A percentile compares a stretch with the other conserved stretches of the same genome.
These are phyloP conservation scores for Ips typographus DNA, from an alignment of 1,140 invertebrate species.

Conservation along the genomic window DNA sequence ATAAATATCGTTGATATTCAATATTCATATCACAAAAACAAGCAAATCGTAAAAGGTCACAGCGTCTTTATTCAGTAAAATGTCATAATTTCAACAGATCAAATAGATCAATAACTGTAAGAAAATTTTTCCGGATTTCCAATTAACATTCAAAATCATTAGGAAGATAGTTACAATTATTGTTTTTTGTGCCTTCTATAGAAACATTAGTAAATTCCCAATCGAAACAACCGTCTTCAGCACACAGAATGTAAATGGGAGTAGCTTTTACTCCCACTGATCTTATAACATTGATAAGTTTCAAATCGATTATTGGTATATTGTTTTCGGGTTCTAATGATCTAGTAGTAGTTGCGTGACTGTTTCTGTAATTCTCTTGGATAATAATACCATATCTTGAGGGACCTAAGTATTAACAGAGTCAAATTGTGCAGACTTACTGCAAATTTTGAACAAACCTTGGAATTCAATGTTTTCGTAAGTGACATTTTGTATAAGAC, in stretches of 20 bases:
- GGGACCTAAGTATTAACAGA: neutral
- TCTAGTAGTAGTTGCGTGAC: neutral
- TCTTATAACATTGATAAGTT: slow-evolving; percentile 3
- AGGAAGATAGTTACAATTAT: slow-evolving; percentile 17
- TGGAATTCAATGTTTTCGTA: slow-evolving; percentile 20
- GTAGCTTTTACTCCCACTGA: slow-evolving; percentile 1
- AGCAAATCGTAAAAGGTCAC: too few species aligned
- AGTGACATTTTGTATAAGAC: slow-evolving; percentile 16
- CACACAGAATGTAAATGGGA: slow-evolving; percentile 15
- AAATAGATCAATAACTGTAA: too few species aligned
- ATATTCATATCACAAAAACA: too few species aligned
- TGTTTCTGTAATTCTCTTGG: slow-evolving; percentile 16
- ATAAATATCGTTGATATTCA: too few species aligned
- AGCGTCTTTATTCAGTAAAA: too few species aligned
- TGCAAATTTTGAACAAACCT: slow-evolving; percentile 1
- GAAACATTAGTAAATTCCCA: slow-evolving; percentile 11
- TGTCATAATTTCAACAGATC: too few species aligned
- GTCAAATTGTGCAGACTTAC: neutral
- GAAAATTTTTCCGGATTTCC: too few species aligned
- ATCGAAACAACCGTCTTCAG: neutral
- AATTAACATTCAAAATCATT: slow-evolving; percentile 5
- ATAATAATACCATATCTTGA: slow-evolving; percentile 14
- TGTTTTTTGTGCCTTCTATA: slow-evolving; percentile 2
- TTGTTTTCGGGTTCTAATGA: slow-evolving; percentile 14
- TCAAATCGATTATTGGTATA: slow-evolving; percentile 16